phyloP scores from a whole-genome alignment of 2,113 vertebrate genomes.

The Sylvietta virens region DNA sequence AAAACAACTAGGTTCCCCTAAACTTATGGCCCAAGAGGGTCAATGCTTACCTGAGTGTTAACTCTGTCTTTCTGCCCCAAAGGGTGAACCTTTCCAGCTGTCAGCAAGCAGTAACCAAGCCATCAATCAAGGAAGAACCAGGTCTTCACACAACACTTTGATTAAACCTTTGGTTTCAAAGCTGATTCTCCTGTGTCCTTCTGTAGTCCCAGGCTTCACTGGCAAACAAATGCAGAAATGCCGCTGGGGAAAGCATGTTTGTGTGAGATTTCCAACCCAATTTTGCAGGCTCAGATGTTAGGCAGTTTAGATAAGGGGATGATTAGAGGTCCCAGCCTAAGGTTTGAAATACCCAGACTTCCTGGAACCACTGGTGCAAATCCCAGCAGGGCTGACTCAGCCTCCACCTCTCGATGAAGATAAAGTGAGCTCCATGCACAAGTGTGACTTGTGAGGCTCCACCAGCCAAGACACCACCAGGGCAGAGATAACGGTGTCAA shows the following conservation, averaged over 20 bases:
- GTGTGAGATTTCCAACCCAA: conserved; percentile 56
- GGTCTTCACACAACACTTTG: neutral
- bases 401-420: conserved; percentile 6
- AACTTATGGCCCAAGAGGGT: neutral
- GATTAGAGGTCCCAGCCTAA: conserved; percentile 65
- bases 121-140: neutral
- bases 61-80: neutral
- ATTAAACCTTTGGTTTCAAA: conserved; percentile 33
- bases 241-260: conserved; percentile 40
- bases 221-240: conserved; percentile 21
- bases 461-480: neutral
- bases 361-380: conserved; percentile 60
- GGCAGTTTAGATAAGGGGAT: conserved; percentile 63
- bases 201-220: neutral
- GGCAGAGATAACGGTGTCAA: neutral
- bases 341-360: conserved; percentile 67
- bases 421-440: conserved; percentile 30
- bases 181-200: neutral
- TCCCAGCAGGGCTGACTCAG: conserved; percentile 49
- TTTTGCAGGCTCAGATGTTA: conserved; percentile 61
- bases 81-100: neutral
- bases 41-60: neutral
- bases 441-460: neutral
- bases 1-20: neutral
- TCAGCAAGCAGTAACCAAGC: neutral